Evolutionary conservation across 1,140 invertebrate species (phyloP), one percentile per base, ranked within the genome.

Genomic region (Sminthurinus signatus): DNA sequence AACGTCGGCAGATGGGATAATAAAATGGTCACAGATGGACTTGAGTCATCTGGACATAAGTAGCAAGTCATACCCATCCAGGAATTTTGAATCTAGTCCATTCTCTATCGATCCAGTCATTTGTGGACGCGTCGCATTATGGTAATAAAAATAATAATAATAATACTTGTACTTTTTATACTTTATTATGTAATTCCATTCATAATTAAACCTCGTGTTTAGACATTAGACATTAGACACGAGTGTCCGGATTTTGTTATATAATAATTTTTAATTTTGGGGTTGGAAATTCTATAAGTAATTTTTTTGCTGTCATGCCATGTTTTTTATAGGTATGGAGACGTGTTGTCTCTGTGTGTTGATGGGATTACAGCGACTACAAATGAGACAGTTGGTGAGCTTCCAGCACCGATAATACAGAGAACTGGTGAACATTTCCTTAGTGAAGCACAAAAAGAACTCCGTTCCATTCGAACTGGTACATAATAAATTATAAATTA

Each of bases 1-100:
- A n/a, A 8, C 32, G 5, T 15, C 43, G 44, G 42, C 10, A 2
- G n/a, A 12, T 23, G 55, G 55, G 32, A 46, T 65, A 2, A 27
- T 36, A 12, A 68, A 67, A 54, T 71, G 69, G 69, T 71, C 69
- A 44, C 67, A 71, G 23, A 71, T 68, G 66, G 69, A 71, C 58
- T 23, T 71, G 21, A 62, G 54, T 36, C 39, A 62, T 32, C 56
- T 71, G 31, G 64, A 71, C 60, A 46, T 68, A 21, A 61, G 62
- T 31, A 27, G 42, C 15, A 48, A 31, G 52, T 36, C 55, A 1
- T 56, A 48, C 48, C 46, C 32, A 12, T 36, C 28, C 25, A 63
- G 36, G 31, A 68, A 71, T 58, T 68, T 62, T 60, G 63, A 68
- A 5, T 50, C 62, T 15, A 68, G 65, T 64, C 66, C 66, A 12